Evolutionary conservation across 1,140 invertebrate species (phyloP), one percentile per base, ranked within the genome.

Genomic region (Fopius arisanus): DNA sequence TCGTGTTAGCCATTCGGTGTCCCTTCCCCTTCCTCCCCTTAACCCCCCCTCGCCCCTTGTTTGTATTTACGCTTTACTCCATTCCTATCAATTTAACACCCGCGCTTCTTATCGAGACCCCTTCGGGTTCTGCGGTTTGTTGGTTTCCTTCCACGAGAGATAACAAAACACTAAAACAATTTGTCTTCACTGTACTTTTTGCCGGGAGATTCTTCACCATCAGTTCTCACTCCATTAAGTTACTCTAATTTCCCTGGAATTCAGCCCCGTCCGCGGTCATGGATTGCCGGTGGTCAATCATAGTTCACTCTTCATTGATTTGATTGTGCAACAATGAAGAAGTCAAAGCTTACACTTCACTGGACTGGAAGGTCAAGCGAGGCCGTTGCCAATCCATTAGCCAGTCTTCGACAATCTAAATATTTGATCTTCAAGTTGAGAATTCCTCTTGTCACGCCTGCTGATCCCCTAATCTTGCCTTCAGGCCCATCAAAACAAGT

Each of bases 321-420:
- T 29, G 54, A 73, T 51, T 66, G 71, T 28, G 37, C 26, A 37
- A 62, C 12, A 26, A 62, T 7, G 23, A 62, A 26, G 54, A 62
- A 62, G 54, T 37, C 33, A 37, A 37, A 10, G 33, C n/a, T n/a
- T n/a, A 37, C 7, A 37, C 33, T 37, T 31, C 16, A 3, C 37
- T 3, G 6, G 74, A 31, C 63, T 43, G 68, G 72, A 76, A 80
- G 77, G 78, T 80, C 75, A 78, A 70, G 70, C 68, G 67, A 78
- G 63, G 67, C 77, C 80, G 71, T 80, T 59, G 69, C 79, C 26
- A 78, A 81, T 82, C 73, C 80, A 82, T 83, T 81, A 78, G 69
- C 59, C 72, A n/a, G n/a, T n/a, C 41, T 63, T 31, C 63, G 14
- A 5, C 37, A 63, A 70, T 80, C 67, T 79, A 80, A 83, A 84